Percentiles rank a stretch among this genome's conserved stretches.
These are phyloP conservation scores for Acutogordius australiensis DNA, from an alignment of 2,888 invertebrate genomes.

Conservation along the genomic window DNA sequence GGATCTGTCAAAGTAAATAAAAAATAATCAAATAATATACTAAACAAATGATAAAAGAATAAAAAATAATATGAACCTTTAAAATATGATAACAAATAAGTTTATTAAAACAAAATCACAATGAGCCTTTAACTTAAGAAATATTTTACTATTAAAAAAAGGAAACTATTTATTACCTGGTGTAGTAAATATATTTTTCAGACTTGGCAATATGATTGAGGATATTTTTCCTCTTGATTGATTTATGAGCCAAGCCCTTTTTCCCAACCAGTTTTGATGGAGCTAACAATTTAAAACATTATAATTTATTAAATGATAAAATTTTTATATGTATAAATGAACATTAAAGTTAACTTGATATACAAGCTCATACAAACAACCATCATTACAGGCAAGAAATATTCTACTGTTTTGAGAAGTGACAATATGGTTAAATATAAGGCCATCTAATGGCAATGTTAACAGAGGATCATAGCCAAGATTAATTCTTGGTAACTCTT, in stretches of 20 bases:
- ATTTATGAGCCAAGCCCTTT: slow-evolving; percentile 1
- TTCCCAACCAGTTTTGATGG: neutral
- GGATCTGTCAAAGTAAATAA: slow-evolving; percentile 32
- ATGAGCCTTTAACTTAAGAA: too few species aligned
- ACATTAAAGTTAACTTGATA: too few species aligned
- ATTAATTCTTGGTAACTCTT: too few species aligned
- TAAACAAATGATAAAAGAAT: too few species aligned
- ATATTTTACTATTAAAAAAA: too few species aligned
- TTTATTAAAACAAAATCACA: too few species aligned
- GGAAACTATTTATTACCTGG: neutral
- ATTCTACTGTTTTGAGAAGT: slow-evolving; percentile 57
- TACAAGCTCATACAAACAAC: slow-evolving; percentile 64
- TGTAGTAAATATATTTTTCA: neutral
- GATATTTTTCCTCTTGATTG: neutral
- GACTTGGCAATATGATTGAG: neutral
- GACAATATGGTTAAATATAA: slow-evolving; percentile 26
- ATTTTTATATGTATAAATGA: too few species aligned
- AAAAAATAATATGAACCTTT: too few species aligned
- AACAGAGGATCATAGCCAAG: neutral
- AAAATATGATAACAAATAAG: too few species aligned
- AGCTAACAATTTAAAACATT: neutral
- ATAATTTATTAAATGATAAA: too few species aligned
- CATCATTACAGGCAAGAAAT: slow-evolving; percentile 75
- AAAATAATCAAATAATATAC: slow-evolving; percentile 11
- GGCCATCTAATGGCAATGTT: neutral